A percentile compares a stretch with the other conserved stretches of the same genome.
Conservation (phyloP, 1,140 invertebrate genomes). For the Drosophila novamexicana region DNA sequence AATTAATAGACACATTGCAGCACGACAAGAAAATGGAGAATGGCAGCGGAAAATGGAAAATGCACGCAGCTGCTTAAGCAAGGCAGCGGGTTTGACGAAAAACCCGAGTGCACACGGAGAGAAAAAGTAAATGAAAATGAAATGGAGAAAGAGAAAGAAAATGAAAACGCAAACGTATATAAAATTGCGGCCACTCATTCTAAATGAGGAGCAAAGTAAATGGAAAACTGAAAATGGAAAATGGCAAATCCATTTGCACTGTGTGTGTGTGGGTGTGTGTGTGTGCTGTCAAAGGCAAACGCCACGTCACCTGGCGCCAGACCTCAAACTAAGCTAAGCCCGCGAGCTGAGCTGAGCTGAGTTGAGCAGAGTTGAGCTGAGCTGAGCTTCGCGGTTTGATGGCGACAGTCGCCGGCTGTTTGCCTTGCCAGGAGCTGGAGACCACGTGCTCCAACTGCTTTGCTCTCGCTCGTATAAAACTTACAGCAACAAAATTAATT, state of each 20-base stretch:
- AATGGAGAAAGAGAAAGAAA: background rate
- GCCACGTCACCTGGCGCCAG: conserved; percentile 28
- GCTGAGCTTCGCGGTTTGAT: conserved; percentile 49
- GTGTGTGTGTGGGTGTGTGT: too few relatives aligned
- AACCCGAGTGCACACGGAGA: background rate
- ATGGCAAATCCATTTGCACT: conserved; percentile 3
- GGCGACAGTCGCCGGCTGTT: conserved; percentile 30
- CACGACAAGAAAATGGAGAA: conserved; percentile 18
- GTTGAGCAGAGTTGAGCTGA: conserved; percentile 11
- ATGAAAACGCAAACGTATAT: conserved; percentile 3
- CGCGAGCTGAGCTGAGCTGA: conserved; percentile 8
- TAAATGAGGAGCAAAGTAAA: conserved; percentile 65
- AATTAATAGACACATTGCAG: conserved; percentile 68
- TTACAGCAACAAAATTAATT: conserved; percentile 81
- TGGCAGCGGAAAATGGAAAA: conserved; percentile 18
- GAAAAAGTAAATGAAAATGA: conserved; percentile 5
- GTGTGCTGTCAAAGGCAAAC: conserved; percentile 59
- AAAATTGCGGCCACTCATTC: conserved; percentile 60
- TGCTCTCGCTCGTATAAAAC: conserved; percentile 31
- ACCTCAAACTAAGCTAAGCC: conserved; percentile 2
- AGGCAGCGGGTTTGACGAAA: conserved; percentile 16
- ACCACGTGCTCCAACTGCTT: conserved; percentile 4
- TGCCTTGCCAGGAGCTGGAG: conserved; percentile 17
- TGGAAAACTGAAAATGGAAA: conserved; percentile 43
- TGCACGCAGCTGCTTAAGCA: conserved; percentile 27